A percentile compares a stretch with the other conserved stretches of the same genome.
Evolutionary conservation across 2,888 invertebrate genomes (phyloP).

Genomic region (Nemotelus nigrinus): DNA sequence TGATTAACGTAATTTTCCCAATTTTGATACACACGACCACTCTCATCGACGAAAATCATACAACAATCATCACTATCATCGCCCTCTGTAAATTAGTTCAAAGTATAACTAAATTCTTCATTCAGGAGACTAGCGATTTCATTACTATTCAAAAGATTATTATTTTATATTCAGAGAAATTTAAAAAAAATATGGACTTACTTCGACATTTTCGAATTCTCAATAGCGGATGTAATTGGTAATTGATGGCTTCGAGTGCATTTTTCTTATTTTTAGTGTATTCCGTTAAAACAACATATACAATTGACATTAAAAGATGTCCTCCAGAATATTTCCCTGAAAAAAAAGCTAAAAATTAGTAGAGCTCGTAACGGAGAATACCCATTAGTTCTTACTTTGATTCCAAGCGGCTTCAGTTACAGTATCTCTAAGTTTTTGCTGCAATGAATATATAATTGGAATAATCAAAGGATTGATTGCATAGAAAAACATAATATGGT

Average conservation of each 20-base stretch:
- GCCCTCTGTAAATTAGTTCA: constrained; percentile 35
- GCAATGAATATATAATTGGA: constrained; percentile 8
- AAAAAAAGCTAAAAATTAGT: constrained; percentile 16
- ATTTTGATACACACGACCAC: constrained; percentile 64
- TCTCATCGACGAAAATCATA: constrained; percentile 62
- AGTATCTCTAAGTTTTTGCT: constrained; percentile 51
- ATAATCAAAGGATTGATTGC: no score
- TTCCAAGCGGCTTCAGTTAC: constrained; percentile 58
- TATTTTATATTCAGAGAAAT: background rate
- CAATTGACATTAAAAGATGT: constrained; percentile 57
- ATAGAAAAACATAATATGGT: no score
- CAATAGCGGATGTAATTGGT: constrained; percentile 59
- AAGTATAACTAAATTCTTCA: no score
- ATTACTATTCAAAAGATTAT: background rate
- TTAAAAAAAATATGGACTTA: constrained; percentile 50
- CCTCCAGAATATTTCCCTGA: constrained; percentile 60
- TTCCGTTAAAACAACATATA: constrained; percentile 56
- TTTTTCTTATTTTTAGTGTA: constrained; percentile 7
- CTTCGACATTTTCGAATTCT: constrained; percentile 60
- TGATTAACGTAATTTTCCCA: constrained; percentile 64
- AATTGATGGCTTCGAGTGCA: constrained; percentile 52
- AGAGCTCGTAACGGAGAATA: background rate
- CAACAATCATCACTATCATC: constrained; percentile 58
- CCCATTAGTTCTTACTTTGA: constrained; percentile 55
- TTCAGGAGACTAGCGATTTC: background rate